Base-by-base conservation (phyloP, 2,888 invertebrate species). In the Agrochola lychnidis region DNA sequence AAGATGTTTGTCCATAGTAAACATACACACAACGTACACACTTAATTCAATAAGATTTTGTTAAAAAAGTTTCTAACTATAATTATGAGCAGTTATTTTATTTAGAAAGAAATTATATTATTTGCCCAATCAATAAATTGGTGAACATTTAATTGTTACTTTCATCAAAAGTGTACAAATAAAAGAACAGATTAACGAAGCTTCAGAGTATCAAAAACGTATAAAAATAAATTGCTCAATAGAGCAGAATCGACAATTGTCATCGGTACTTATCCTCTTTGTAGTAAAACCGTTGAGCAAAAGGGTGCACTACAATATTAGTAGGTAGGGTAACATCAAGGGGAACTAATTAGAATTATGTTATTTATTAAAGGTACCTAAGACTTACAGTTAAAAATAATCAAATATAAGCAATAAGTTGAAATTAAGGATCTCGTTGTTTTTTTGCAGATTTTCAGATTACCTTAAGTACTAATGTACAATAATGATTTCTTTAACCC, bases 231-330 rank as follows among this genome's bases (percentile, higher is more conserved):
- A 83, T 85, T 82, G 77, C 66, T 70, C 78, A 82, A 85, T 83
- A 73, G 70, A 72, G 83, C 61, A 76, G 70, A 77, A 85, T 85
- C 72, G 83, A 82, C 83, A 82, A 82, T 82, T 82, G 82, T 82
- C 83, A 85, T 85, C 86, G 78, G 82, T 83, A 82, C 86, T 82
- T 82, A 82, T 82, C 70, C 62, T 85, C 73, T 82, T 82, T 83
- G 77, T 76, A 70, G 72, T 70, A 70, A 62, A 85, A 70, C 62
- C 82, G 77, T 76, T 85, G 56, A 70, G 64, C 61, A 76, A 73
- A 82, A 67, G 82, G 82, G 82, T 83, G 78, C 56, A 59, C 78
- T 67, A 70, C 61, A 59, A 70, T 63, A 77, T 70, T 73, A 67
- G 66, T 63, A 53, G 36, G 61, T 72, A 84, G 81, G 81, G 81